A percentile compares a stretch with the other conserved stretches of the same genome.
Conservation (phyloP, 2,797 vertebrate species). For the Spinibarbus caldwelli region DNA sequence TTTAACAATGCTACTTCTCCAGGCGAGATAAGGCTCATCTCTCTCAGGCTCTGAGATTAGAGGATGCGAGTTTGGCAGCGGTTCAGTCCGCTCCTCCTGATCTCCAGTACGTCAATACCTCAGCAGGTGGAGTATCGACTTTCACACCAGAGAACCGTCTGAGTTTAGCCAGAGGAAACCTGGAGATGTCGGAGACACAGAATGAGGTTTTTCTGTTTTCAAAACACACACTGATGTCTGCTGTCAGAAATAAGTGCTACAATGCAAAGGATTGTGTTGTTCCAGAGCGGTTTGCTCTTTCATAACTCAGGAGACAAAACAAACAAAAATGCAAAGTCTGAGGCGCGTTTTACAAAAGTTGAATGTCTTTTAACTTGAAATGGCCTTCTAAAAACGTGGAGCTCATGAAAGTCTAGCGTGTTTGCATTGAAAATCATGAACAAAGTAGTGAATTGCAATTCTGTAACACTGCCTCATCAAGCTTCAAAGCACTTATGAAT, state of each 20-base stretch:
- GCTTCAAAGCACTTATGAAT: too few species aligned
- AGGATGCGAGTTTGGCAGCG: slow-evolving; percentile 58
- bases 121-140: slow-evolving; percentile 58
- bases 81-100: slow-evolving; percentile 56
- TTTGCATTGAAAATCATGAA: too few species aligned
- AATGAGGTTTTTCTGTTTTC: not conserved
- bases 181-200: slow-evolving; percentile 14
- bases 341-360: too few species aligned
- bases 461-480: too few species aligned
- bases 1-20: slow-evolving; percentile 70
- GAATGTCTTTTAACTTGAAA: too few species aligned
- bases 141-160: slow-evolving; percentile 35
- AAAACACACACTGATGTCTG: not conserved
- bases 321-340: too few species aligned
- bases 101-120: slow-evolving; percentile 61
- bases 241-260: not conserved
- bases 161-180: slow-evolving; percentile 53
- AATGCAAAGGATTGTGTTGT: not conserved
- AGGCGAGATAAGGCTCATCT: slow-evolving; percentile 59
- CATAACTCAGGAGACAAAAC: not conserved
- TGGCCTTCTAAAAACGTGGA: too few species aligned
- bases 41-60: slow-evolving; percentile 56
- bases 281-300: not conserved
- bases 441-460: too few species aligned
- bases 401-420: too few species aligned